Conservation (phyloP, 2,113 vertebrate species). For the Hymenochirus boettgeri region DNA sequence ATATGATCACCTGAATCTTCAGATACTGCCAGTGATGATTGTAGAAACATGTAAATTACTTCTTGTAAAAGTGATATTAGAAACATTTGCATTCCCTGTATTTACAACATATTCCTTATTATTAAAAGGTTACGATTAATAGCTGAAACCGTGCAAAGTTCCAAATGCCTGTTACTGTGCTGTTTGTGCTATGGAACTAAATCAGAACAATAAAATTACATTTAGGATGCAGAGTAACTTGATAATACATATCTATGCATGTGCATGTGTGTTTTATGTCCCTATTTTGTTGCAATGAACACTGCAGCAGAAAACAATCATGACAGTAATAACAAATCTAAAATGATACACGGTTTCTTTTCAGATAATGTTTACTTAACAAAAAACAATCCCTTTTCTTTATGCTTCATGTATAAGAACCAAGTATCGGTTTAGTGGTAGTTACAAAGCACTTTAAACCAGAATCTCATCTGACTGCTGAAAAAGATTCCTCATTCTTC, state of each 20-base stretch:
- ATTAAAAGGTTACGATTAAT: not conserved
- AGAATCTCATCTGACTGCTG: not conserved
- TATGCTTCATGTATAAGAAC: too few relatives aligned
- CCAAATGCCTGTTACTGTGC: not conserved
- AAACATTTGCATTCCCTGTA: not conserved
- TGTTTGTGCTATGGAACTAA: not conserved
- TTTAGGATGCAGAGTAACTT: not conserved
- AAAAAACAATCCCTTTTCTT: too few relatives aligned
- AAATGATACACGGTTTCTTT: too few relatives aligned
- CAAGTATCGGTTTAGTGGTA: too few relatives aligned
- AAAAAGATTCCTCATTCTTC: not conserved
- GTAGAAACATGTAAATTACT: not conserved
- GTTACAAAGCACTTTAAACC: too few relatives aligned
- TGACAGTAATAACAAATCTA: too few relatives aligned
- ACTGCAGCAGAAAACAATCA: too few relatives aligned
- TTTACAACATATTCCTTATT: not conserved
- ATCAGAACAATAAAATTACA: not conserved
- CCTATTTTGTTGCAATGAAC: too few relatives aligned
- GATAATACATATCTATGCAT: too few relatives aligned
- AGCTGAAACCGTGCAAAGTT: not conserved
- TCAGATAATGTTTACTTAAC: too few relatives aligned
- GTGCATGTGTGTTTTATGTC: too few relatives aligned
- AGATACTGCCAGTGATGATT: not conserved
- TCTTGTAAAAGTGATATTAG: not conserved
- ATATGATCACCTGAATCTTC: not conserved